Evolutionary conservation across 2,797 vertebrate genomes (phyloP).

Genomic region (Sebastes dallii): DNA sequence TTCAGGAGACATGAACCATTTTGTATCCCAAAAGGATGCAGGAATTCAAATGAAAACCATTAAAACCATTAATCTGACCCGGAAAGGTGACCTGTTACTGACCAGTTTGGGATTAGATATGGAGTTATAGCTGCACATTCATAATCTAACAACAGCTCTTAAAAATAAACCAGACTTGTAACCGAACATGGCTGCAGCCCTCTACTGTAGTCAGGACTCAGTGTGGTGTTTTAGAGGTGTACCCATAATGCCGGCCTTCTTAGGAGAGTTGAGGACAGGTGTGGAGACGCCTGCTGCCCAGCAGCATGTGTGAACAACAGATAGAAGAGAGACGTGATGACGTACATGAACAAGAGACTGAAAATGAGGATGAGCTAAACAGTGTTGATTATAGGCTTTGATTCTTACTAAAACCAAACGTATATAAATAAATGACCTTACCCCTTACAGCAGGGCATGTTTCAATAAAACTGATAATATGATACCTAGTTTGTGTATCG

Average conservation of each 20-base stretch:
- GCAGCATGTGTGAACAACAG: slow-evolving; percentile 29
- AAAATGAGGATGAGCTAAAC: neutral
- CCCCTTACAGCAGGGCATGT: neutral
- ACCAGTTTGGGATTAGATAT: neutral
- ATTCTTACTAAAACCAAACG: neutral
- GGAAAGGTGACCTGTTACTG: neutral
- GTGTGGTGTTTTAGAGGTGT: neutral
- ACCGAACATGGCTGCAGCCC: neutral
- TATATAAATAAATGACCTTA: neutral
- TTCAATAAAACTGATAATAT: neutral
- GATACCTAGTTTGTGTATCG: neutral
- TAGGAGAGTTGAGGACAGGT: slow-evolving; percentile 45
- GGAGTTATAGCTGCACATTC: neutral
- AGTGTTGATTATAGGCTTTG: neutral
- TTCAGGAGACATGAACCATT: neutral
- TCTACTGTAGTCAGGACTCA: neutral
- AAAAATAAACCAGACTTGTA: neutral
- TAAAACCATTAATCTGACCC: neutral
- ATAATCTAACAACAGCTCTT: neutral
- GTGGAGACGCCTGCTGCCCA: slow-evolving; percentile 29
- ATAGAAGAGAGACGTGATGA: slow-evolving; percentile 3
- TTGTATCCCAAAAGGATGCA: too few species aligned
- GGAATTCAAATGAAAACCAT: too few species aligned
- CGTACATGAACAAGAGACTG: neutral
- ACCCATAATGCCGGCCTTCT: slow-evolving; percentile 55